A percentile compares a stretch with the other conserved stretches of the same genome.
phyloP scores from a whole-genome alignment of 1,140 invertebrate species.

The Scylla paramamosain region DNA sequence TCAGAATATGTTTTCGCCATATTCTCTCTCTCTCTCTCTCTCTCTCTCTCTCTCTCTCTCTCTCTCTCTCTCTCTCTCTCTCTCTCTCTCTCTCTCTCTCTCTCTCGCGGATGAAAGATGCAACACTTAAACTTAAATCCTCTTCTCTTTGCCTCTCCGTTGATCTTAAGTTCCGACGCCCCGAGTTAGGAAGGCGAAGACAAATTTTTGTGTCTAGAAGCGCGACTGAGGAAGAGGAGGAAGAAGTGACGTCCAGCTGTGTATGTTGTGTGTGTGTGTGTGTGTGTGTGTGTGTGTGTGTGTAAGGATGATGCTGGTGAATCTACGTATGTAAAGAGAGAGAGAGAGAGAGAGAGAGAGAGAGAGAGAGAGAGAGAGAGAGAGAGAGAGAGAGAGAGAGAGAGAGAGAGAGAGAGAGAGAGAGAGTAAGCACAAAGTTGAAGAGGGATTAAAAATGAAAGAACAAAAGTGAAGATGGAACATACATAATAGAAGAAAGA shows the following conservation, averaged over 20 bases:
- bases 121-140: too few relatives aligned
- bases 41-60: constrained; percentile 43
- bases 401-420: too few relatives aligned
- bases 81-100: constrained; percentile 34
- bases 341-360: too few relatives aligned
- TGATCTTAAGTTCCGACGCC: too few relatives aligned
- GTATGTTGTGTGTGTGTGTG: neutral
- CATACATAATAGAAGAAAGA: neutral
- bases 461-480: neutral
- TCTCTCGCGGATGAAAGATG: too few relatives aligned
- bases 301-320: neutral
- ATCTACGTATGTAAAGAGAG: too few relatives aligned
- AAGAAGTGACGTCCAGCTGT: neutral
- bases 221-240: neutral
- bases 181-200: too few relatives aligned
- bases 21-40: constrained; percentile 45
- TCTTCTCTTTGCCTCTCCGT: too few relatives aligned
- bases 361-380: too few relatives aligned
- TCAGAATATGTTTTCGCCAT: too few relatives aligned
- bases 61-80: constrained; percentile 43
- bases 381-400: too few relatives aligned
- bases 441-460: neutral
- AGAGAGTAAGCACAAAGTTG: too few relatives aligned
- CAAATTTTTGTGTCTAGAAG: neutral
- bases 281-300: neutral